Evolutionary conservation across 2,888 invertebrate genomes (phyloP), one percentile per base, ranked within the genome.

Genomic region (Electrophaes corylata): DNA sequence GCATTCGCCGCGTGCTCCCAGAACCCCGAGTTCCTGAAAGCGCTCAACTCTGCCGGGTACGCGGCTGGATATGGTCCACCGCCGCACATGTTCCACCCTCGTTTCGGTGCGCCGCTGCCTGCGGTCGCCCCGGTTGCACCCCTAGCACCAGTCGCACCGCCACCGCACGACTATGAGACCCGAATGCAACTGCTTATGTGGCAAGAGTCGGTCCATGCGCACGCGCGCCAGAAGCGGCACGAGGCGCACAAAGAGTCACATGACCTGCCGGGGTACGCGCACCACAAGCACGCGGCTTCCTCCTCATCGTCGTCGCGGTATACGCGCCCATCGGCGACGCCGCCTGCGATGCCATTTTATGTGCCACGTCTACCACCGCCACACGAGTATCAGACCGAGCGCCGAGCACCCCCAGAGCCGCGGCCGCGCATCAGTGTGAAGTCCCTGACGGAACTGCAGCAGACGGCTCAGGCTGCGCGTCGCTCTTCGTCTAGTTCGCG

Each of bases 161-260:
- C 89, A 1, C 80, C 77, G 4, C 78, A 90, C 90, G 93, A 93
- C 62, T 93, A 93, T 73, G 90, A 89, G 12, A 93, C 90, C 67
- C 89, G 93, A 18, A 78, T 94, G 67, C 94, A 94, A 67, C 83
- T 93, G 67, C 93, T 94, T 0, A 92, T 95, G 91, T 95, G 95
- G 95, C 95, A 95, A 71, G 95, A 95, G 76, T 93, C 93, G 2
- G 91, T 95, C 86, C 86, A 94, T 57, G 92, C 93, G 19, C 53
- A 45, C 37, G 37, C 16, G 49, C 44, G 54, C 1, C 59, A 46
- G 10, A 59, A 54, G 53, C 29, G 19, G 46, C 58, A 49, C 33
- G 20, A 48, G n/a, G 31, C 43, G 1, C 31, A 19, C 12, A 37
- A 37, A 16, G 37, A 37, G 14, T n/a, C 37, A 16, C 37, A 10